These are phyloP conservation scores for Horisme vitalbata DNA, from an alignment of 2,888 invertebrate genomes.

Conservation along the genomic window DNA sequence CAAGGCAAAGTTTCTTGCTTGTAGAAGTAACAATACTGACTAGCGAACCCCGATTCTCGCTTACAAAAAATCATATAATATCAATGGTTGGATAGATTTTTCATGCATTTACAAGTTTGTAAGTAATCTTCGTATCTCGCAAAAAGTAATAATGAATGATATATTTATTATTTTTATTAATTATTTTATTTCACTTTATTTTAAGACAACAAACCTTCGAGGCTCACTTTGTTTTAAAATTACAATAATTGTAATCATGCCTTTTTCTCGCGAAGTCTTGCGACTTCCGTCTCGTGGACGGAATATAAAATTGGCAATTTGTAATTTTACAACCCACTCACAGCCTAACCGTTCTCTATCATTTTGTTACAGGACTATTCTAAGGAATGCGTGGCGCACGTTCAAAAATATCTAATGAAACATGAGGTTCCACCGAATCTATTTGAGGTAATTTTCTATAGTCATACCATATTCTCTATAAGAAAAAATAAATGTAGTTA, in stretches of 20 bases:
- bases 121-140: too few species aligned
- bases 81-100: too few species aligned
- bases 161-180: neutral
- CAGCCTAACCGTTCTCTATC: conserved; percentile 12
- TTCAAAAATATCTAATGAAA: conserved; percentile 98
- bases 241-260: conserved; percentile 17
- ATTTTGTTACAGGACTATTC: conserved; percentile 95
- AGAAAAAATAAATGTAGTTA: too few species aligned
- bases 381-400: conserved; percentile 97
- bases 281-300: conserved; percentile 24
- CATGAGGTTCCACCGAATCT: conserved; percentile 98
- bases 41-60: neutral
- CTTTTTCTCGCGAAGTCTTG: conserved; percentile 9
- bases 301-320: conserved; percentile 23
- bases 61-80: too few species aligned
- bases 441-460: conserved; percentile 91
- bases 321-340: conserved; percentile 14
- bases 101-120: too few species aligned
- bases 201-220: neutral
- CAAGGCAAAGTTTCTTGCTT: conserved; percentile 18
- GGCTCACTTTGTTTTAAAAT: conserved; percentile 5
- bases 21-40: conserved; percentile 17
- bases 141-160: neutral
- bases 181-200: neutral
- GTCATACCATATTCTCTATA: too few species aligned